These are phyloP conservation scores for Dasysyrphus tricinctus DNA, from an alignment of 2,888 invertebrate species.

Conservation along the genomic window DNA sequence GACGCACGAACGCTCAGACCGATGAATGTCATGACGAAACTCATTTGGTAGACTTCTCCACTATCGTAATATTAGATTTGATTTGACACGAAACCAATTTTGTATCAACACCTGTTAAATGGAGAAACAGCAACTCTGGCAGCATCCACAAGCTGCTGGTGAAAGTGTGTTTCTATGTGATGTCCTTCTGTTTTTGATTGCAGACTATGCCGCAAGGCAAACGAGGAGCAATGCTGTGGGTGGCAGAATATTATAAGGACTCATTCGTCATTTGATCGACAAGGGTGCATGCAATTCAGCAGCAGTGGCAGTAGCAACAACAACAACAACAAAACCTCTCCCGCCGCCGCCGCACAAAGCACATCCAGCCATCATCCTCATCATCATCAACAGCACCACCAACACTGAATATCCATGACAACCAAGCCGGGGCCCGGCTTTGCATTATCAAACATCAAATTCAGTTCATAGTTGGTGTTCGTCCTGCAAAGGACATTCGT, in stretches of 20 bases:
- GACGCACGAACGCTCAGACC: too few relatives aligned
- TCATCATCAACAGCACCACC: conserved; percentile 32
- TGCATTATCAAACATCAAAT: conserved; percentile 65
- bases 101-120: not conserved
- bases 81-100: too few relatives aligned
- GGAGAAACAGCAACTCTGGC: not conserved
- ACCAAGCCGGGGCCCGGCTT: conserved; percentile 55
- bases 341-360: conserved; percentile 33
- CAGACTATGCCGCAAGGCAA: conserved; percentile 55
- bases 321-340: conserved; percentile 33
- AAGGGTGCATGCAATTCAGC: conserved; percentile 68
- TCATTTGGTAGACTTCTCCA: too few relatives aligned
- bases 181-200: conserved; percentile 42
- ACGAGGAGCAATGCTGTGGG: conserved; percentile 44
- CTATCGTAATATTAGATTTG: too few relatives aligned
- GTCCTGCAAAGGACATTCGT: conserved; percentile 63
- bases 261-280: conserved; percentile 74
- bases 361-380: conserved; percentile 22
- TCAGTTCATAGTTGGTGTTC: conserved; percentile 68
- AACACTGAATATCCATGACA: conserved; percentile 65
- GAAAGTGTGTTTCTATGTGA: conserved; percentile 43
- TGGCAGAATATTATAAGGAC: conserved; percentile 29
- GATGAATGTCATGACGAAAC: too few relatives aligned
- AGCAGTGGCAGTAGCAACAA: conserved; percentile 33
- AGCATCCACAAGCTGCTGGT: conserved; percentile 48